Conservation (phyloP, 2,797 vertebrate species). For the Sebastes taczanowskii region DNA sequence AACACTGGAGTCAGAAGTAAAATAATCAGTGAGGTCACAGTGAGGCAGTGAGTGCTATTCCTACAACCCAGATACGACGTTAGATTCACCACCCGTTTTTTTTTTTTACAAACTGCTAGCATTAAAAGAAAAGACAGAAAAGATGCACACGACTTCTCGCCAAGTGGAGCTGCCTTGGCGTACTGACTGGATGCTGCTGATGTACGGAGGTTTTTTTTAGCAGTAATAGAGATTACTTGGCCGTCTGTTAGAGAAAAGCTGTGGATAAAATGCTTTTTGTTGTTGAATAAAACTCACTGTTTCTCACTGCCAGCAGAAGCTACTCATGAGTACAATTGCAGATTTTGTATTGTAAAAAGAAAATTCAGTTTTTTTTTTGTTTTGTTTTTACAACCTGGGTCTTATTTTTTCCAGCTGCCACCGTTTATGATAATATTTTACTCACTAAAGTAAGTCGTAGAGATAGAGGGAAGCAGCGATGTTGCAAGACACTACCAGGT, state of each 20-base stretch:
- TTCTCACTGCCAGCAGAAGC: constrained; percentile 73
- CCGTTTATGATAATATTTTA: constrained; percentile 42
- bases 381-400: constrained; percentile 53
- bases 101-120: constrained; percentile 44
- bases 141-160: constrained; percentile 34
- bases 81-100: constrained; percentile 33
- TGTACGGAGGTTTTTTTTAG: constrained; percentile 39
- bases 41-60: constrained; percentile 82
- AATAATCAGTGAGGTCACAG: constrained; percentile 77
- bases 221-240: constrained; percentile 38
- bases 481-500: constrained; percentile 51
- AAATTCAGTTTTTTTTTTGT: constrained; percentile 36
- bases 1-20: constrained; percentile 71
- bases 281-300: constrained; percentile 77
- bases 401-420: constrained; percentile 44
- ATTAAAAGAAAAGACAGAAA: constrained; percentile 14
- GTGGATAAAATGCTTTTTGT: constrained; percentile 50
- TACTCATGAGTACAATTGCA: constrained; percentile 80
- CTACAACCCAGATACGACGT: constrained; percentile 64
- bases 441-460: constrained; percentile 37
- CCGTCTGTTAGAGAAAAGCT: constrained; percentile 42
- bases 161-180: constrained; percentile 40
- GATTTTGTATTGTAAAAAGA: constrained; percentile 67
- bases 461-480: constrained; percentile 48
- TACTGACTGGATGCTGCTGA: constrained; percentile 50